phyloP scores from a whole-genome alignment of 1,140 invertebrate species.

The Coelopa frigida region DNA sequence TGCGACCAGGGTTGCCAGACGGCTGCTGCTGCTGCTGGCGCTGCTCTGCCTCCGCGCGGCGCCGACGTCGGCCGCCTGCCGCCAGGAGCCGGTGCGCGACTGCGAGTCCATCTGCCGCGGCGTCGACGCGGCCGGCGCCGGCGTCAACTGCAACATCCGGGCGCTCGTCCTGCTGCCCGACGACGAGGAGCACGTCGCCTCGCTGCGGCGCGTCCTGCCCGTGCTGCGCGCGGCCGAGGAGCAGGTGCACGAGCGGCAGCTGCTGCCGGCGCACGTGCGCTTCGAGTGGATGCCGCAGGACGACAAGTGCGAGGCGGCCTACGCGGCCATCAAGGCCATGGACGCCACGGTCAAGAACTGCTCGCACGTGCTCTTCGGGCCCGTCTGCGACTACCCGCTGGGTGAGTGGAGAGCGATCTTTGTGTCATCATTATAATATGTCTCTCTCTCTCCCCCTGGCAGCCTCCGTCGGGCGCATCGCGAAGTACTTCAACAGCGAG shows the following conservation, averaged over 20 bases:
- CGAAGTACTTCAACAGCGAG: slow-evolving; percentile 66
- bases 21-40: too few relatives aligned
- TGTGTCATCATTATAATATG: too few relatives aligned
- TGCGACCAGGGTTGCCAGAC: too few relatives aligned
- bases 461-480: slow-evolving; percentile 68
- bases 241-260: slow-evolving; percentile 44
- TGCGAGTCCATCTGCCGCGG: slow-evolving; percentile 49
- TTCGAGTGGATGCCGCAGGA: slow-evolving; percentile 55
- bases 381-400: slow-evolving; percentile 65
- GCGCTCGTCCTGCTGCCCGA: slow-evolving; percentile 52
- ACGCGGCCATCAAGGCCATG: slow-evolving; percentile 59
- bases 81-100: slow-evolving; percentile 40
- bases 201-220: slow-evolving; percentile 48
- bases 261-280: slow-evolving; percentile 51
- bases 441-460: too few relatives aligned
- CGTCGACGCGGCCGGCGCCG: neutral
- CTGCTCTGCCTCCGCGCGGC: slow-evolving; percentile 6
- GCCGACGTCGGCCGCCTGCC: slow-evolving; percentile 37
- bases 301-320: slow-evolving; percentile 61
- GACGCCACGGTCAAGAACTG: slow-evolving; percentile 59
- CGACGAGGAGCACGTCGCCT: slow-evolving; percentile 47
- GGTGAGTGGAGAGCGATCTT: slow-evolving; percentile 55
- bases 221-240: slow-evolving; percentile 53
- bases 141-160: slow-evolving; percentile 46
- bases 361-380: slow-evolving; percentile 66